A percentile compares a stretch with the other conserved stretches of the same genome.
phyloP scores from a whole-genome alignment of 1,140 invertebrate species.

The Bacillus rossius region DNA sequence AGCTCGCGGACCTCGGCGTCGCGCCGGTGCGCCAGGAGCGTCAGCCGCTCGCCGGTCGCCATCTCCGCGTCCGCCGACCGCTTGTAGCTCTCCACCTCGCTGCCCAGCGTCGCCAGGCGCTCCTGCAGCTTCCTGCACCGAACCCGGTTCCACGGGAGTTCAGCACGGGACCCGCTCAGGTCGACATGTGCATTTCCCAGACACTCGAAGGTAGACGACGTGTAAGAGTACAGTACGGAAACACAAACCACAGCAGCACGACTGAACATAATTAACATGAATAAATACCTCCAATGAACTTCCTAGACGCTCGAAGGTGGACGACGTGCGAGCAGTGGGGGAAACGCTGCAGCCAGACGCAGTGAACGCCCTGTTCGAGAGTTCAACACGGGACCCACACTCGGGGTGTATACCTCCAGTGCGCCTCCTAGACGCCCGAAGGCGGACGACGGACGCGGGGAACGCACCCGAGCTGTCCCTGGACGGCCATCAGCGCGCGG shows the following conservation, averaged over 20 bases:
- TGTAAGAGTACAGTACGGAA: no score
- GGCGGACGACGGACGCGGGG: neutral
- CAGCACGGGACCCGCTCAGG: conserved; percentile 11
- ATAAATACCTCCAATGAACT: no score
- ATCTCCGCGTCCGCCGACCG: neutral
- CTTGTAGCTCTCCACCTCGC: neutral
- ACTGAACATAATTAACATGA: no score
- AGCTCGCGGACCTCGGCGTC: neutral
- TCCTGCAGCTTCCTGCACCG: conserved; percentile 20
- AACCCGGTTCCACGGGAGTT: conserved; percentile 15
- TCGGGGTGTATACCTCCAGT: no score
- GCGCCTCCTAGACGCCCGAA: no score
- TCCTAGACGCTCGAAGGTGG: no score
- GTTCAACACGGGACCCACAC: no score
- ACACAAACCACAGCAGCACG: no score
- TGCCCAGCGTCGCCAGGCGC: neutral
- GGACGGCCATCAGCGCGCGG: neutral
- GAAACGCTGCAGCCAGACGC: no score
- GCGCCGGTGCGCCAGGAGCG: conserved; percentile 39
- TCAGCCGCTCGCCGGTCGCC: conserved; percentile 36
- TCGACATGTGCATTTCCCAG: neutral
- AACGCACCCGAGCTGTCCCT: neutral
- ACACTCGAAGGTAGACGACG: no score
- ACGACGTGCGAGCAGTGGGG: no score
- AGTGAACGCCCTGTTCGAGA: no score